Evolutionary conservation across 2,888 invertebrate species (phyloP).

Genomic region (Pammene fasciana): DNA sequence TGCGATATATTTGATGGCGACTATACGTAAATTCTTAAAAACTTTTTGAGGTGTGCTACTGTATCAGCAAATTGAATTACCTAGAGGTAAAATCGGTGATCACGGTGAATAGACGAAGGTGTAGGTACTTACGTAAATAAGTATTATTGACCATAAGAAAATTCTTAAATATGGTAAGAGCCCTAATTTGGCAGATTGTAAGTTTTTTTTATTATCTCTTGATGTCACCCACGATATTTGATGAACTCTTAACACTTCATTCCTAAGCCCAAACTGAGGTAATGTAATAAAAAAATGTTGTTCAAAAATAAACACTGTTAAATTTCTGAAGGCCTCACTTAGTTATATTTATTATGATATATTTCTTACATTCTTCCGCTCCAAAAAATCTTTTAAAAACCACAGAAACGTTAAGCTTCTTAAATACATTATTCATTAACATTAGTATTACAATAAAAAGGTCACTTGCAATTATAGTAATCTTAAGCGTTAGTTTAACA

Average conservation of each 20-base stretch:
- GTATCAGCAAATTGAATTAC: too few relatives aligned
- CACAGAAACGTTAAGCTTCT: constrained; percentile 17
- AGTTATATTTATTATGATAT: background rate
- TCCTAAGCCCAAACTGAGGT: constrained; percentile 1
- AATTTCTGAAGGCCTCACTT: background rate
- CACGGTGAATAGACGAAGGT: too few relatives aligned
- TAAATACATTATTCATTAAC: constrained; percentile 32
- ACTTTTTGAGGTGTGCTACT: too few relatives aligned
- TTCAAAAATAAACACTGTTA: background rate
- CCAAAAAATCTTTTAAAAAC: constrained; percentile 10
- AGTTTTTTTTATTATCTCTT: background rate
- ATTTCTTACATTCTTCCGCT: constrained; percentile 5
- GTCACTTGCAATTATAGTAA: constrained; percentile 29
- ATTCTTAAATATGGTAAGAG: too few relatives aligned
- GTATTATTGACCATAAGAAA: too few relatives aligned
- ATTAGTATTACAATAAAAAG: constrained; percentile 32
- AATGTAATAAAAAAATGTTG: background rate
- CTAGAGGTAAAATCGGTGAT: too few relatives aligned
- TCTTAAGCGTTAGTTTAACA: constrained; percentile 23
- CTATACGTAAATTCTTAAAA: too few relatives aligned
- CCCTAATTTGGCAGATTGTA: background rate
- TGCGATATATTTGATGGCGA: too few relatives aligned
- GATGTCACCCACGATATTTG: background rate
- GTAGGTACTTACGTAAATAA: too few relatives aligned
- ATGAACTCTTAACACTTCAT: constrained; percentile 2